Evolutionary conservation across 2,888 invertebrate genomes (phyloP).

Genomic region (Ashinkailepas kermadecensis): DNA sequence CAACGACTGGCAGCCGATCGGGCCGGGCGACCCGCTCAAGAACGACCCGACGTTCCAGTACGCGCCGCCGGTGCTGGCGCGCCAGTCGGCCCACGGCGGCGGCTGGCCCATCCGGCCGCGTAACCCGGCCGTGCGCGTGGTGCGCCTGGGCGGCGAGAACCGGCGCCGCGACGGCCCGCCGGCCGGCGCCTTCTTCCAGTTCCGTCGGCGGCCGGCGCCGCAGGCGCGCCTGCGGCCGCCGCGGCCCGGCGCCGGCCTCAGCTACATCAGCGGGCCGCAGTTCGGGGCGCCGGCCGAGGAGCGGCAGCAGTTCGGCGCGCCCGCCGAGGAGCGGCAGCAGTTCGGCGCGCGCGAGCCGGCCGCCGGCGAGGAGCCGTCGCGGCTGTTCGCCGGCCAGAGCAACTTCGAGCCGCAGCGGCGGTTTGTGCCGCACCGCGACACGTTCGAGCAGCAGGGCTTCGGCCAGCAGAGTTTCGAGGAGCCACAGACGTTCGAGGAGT

Average conservation of each 20-base stretch:
- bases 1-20: slow-evolving; percentile 19
- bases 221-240: not conserved
- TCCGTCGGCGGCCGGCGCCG: not conserved
- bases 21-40: not conserved
- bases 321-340: not conserved
- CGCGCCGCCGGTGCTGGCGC: slow-evolving; percentile 14
- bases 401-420: not conserved
- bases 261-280: not conserved
- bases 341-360: not conserved
- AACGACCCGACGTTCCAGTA: slow-evolving; percentile 16
- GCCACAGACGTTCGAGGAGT: not conserved
- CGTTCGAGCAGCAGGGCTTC: not conserved
- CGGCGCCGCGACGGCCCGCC: not conserved
- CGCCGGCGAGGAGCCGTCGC: not conserved
- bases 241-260: not conserved
- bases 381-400: not conserved
- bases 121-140: slow-evolving; percentile 7
- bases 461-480: too few species aligned
- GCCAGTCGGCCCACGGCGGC: not conserved
- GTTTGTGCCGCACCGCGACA: not conserved
- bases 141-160: not conserved
- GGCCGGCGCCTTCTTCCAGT: not conserved
- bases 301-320: too few species aligned
- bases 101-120: not conserved
- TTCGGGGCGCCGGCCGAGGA: not conserved